phyloP scores from a whole-genome alignment of 1,140 invertebrate species.

The Coenobita brevimanus region DNA sequence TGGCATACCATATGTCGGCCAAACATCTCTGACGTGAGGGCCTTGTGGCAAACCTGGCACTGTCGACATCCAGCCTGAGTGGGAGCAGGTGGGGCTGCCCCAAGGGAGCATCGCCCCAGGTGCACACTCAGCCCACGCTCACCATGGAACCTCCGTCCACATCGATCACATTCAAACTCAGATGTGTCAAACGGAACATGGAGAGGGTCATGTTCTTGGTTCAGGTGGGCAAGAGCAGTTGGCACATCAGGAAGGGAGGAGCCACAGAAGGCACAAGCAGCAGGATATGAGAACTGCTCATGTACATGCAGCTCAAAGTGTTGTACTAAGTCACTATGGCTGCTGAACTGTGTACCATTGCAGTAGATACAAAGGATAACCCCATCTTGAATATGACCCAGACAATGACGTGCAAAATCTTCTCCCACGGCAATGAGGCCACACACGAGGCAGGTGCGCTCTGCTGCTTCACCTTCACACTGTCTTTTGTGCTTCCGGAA shows the following conservation, averaged over 20 bases:
- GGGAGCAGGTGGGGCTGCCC: conserved; percentile 36
- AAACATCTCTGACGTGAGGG: conserved; percentile 61
- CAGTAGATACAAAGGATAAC: conserved; percentile 66
- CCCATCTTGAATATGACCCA: conserved; percentile 62
- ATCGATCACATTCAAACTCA: conserved; percentile 64
- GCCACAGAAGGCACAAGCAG: conserved; percentile 67
- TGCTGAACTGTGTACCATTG: conserved; percentile 63
- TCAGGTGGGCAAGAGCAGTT: conserved; percentile 60
- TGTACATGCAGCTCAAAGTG: conserved; percentile 69
- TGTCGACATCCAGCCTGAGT: conserved; percentile 38
- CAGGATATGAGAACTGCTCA: conserved; percentile 68
- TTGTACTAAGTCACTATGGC: conserved; percentile 47
- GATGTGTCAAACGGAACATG: conserved; percentile 58
- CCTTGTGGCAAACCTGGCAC: conserved; percentile 66
- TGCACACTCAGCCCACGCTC: conserved; percentile 67
- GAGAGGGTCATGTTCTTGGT: conserved; percentile 63
- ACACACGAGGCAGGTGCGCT: conserved; percentile 60
- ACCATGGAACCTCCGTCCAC: conserved; percentile 65
- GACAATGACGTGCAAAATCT: conserved; percentile 63
- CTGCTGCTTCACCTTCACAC: conserved; percentile 59
- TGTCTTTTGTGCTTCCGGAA: conserved; percentile 56
- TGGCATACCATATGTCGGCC: conserved; percentile 66
- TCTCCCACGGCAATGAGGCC: conserved; percentile 51
- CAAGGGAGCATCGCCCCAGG: conserved; percentile 58
- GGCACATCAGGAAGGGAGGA: conserved; percentile 63